A percentile compares a stretch with the other conserved stretches of the same genome.
These are phyloP conservation scores for Chymomyza amoena DNA, from an alignment of 2,888 invertebrate genomes.

Conservation along the genomic window DNA sequence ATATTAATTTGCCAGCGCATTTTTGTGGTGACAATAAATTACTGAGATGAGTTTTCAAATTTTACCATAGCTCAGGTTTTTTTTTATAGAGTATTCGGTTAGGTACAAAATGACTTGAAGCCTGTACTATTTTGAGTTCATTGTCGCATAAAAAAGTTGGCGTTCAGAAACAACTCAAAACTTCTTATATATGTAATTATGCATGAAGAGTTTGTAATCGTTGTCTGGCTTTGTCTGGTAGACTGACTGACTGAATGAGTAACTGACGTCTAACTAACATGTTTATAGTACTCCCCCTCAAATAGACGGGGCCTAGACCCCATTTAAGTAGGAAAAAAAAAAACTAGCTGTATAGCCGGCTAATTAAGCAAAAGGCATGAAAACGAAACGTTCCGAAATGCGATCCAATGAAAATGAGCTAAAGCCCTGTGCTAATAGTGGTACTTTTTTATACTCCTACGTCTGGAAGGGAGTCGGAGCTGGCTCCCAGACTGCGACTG, in stretches of 20 bases:
- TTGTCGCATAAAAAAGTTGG: constrained; percentile 16
- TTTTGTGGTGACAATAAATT: too few relatives aligned
- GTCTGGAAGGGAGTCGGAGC: neutral
- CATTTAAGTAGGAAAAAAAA: constrained; percentile 1
- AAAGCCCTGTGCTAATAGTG: constrained; percentile 17
- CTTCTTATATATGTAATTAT: constrained; percentile 45
- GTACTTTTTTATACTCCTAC: neutral
- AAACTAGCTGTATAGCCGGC: constrained; percentile 56
- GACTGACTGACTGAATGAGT: constrained; percentile 1
- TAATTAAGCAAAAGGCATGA: constrained; percentile 33
- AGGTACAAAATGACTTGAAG: neutral
- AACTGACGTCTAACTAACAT: neutral
- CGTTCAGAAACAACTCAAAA: neutral
- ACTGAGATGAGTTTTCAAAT: too few relatives aligned
- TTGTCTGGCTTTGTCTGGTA: constrained; percentile 11
- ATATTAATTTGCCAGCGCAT: too few relatives aligned
- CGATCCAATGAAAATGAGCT: constrained; percentile 21
- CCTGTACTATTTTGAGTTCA: constrained; percentile 7
- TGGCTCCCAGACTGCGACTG: neutral
- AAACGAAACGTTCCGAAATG: constrained; percentile 10
- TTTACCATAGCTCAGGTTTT: too few relatives aligned
- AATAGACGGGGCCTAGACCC: neutral
- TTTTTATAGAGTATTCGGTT: too few relatives aligned
- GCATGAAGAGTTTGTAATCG: constrained; percentile 61
- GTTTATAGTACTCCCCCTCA: neutral